These are phyloP conservation scores for Chaitophorus viminalis DNA, from an alignment of 2,888 invertebrate genomes.

Conservation along the genomic window DNA sequence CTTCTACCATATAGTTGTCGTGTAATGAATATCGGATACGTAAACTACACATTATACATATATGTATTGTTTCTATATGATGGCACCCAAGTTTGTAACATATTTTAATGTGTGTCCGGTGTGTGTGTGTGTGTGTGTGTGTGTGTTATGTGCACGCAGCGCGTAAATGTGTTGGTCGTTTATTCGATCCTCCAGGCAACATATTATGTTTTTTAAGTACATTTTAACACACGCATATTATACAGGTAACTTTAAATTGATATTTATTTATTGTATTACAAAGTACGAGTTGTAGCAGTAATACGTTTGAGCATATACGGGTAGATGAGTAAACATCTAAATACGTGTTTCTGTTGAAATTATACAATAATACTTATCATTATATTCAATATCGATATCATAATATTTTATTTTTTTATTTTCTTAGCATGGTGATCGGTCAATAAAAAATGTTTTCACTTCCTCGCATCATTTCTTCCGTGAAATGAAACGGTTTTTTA, in stretches of 20 bases:
- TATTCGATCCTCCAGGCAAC: not conserved
- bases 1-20: not conserved
- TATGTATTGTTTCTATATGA: not conserved
- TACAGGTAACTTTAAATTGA: not conserved
- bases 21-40: not conserved
- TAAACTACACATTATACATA: not conserved
- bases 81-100: not conserved
- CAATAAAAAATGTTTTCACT: not conserved
- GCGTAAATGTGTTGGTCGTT: not conserved
- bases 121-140: too few species aligned
- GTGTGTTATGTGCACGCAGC: too few species aligned
- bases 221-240: not conserved
- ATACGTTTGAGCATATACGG: not conserved
- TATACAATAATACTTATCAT: not conserved
- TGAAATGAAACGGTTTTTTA: not conserved
- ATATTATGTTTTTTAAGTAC: not conserved
- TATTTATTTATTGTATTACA: not conserved
- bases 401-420: too few species aligned
- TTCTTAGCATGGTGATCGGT: not conserved
- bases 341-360: not conserved
- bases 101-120: too few species aligned
- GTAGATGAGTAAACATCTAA: not conserved
- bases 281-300: not conserved
- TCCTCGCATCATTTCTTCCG: not conserved
- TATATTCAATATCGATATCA: too few species aligned